Percentiles rank a stretch among this genome's conserved stretches.
Evolutionary conservation across 1,140 invertebrate genomes (phyloP).

Genomic region (Drosophila murphyi): DNA sequence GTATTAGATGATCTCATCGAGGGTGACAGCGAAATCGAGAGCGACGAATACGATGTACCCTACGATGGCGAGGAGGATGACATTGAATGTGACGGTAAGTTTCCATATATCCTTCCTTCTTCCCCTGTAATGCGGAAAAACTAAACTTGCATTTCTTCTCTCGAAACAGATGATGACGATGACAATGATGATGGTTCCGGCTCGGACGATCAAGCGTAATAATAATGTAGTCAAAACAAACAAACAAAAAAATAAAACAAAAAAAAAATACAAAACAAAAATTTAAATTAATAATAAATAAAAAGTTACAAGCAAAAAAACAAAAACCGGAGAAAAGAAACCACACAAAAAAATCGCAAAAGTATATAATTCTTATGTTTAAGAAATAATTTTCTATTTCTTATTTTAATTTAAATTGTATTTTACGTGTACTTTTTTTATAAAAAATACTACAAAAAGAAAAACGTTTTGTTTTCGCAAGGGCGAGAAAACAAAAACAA

Average conservation of each 20-base stretch:
- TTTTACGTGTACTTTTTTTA: slow-evolving; percentile 84
- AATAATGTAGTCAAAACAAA: slow-evolving; percentile 84
- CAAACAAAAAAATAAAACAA: slow-evolving; percentile 61
- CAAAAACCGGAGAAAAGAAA: slow-evolving; percentile 66
- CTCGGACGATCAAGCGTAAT: slow-evolving; percentile 84
- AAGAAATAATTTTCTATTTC: slow-evolving; percentile 84
- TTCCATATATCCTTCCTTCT: neutral
- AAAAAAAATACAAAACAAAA: slow-evolving; percentile 69
- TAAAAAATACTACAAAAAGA: slow-evolving; percentile 74
- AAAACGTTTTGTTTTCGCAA: slow-evolving; percentile 48
- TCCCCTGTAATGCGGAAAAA: neutral
- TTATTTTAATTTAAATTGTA: slow-evolving; percentile 84
- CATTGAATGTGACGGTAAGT: slow-evolving; percentile 82
- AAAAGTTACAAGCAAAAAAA: slow-evolving; percentile 76
- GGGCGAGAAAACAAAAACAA: slow-evolving; percentile 54
- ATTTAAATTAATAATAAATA: slow-evolving; percentile 83
- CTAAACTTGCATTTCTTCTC: slow-evolving; percentile 23
- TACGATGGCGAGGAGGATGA: slow-evolving; percentile 84
- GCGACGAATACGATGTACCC: slow-evolving; percentile 83
- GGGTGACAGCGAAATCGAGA: slow-evolving; percentile 83
- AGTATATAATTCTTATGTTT: slow-evolving; percentile 83
- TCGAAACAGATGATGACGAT: slow-evolving; percentile 74
- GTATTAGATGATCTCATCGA: slow-evolving; percentile 79
- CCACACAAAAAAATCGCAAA: slow-evolving; percentile 80
- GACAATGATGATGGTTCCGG: slow-evolving; percentile 84